phyloP scores from a whole-genome alignment of 2,797 vertebrate species.

The Tenualosa thibaudeaui region DNA sequence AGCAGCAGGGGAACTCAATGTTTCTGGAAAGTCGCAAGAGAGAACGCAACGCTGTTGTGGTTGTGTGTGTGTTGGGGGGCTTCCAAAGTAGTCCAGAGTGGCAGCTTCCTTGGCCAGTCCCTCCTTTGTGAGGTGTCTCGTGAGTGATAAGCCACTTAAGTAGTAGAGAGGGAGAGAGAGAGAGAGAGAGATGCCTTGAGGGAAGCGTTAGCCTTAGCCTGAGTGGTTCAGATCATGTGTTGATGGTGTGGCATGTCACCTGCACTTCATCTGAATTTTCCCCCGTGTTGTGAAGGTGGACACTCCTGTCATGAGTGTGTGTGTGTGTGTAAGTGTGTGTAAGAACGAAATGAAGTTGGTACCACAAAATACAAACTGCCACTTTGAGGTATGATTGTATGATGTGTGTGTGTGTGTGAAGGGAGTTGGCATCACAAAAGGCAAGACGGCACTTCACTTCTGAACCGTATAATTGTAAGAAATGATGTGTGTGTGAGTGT shows the following conservation, averaged over 20 bases:
- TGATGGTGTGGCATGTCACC: too few relatives aligned
- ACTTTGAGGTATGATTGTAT: too few relatives aligned
- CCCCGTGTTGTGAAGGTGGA: too few relatives aligned
- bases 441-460: not conserved
- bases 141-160: constrained; percentile 16
- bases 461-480: too few relatives aligned
- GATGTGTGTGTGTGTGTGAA: not conserved
- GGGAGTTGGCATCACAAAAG: not conserved
- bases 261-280: too few relatives aligned
- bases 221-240: too few relatives aligned
- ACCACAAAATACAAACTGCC: too few relatives aligned
- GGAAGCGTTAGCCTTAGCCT: not conserved
- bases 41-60: not conserved
- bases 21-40: not conserved
- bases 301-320: too few relatives aligned
- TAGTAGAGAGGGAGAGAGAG: not conserved
- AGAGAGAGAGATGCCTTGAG: not conserved
- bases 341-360: too few relatives aligned
- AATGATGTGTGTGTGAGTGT: not conserved
- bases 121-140: not conserved
- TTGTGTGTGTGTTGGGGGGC: not conserved
- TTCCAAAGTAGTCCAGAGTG: not conserved
- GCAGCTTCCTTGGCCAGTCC: not conserved
- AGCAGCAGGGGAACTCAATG: not conserved
- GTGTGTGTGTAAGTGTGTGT: not conserved